Percentiles rank a stretch among this genome's conserved stretches.
Conservation (phyloP, 92 coral and sea anemone species). For the Palythoa caribaeorum region DNA sequence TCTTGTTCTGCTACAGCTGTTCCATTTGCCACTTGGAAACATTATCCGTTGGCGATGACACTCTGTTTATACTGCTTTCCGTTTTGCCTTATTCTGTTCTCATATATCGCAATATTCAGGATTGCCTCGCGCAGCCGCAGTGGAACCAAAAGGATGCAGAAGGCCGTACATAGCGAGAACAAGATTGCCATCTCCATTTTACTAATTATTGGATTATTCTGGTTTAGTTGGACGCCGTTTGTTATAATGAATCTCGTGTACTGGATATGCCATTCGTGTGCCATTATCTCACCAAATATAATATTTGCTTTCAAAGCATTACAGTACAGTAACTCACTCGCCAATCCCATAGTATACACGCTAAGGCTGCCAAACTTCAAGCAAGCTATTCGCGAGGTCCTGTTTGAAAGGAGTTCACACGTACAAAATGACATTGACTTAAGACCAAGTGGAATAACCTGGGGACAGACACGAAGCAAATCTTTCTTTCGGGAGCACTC, state of each 20-base stretch:
- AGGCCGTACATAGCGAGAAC: constrained; percentile 52
- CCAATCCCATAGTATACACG: constrained; percentile 67
- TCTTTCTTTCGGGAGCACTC: background rate
- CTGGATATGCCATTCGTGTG: constrained; percentile 69
- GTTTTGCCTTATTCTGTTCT: constrained; percentile 52
- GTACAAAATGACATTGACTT: background rate
- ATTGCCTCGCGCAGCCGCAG: constrained; percentile 58
- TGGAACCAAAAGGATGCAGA: constrained; percentile 40
- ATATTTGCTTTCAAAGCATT: constrained; percentile 66
- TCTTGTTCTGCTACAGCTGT: constrained; percentile 57
- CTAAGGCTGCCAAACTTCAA: constrained; percentile 62
- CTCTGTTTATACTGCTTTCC: constrained; percentile 55
- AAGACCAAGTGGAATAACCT: constrained; percentile 17
- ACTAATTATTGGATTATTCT: constrained; percentile 61
- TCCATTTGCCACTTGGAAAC: constrained; percentile 54
- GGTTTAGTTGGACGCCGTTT: constrained; percentile 70
- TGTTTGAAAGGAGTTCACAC: constrained; percentile 6
- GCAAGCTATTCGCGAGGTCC: constrained; percentile 50
- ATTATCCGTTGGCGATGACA: constrained; percentile 58
- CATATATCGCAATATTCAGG: constrained; percentile 64
- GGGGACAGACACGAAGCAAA: constrained; percentile 26
- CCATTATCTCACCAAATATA: constrained; percentile 47
- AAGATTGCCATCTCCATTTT: constrained; percentile 66
- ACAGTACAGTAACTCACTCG: constrained; percentile 69
- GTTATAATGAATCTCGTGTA: constrained; percentile 68